A percentile compares a stretch with the other conserved stretches of the same genome.
phyloP scores from a whole-genome alignment of 1,140 invertebrate species.

The Drosophila dunni region DNA sequence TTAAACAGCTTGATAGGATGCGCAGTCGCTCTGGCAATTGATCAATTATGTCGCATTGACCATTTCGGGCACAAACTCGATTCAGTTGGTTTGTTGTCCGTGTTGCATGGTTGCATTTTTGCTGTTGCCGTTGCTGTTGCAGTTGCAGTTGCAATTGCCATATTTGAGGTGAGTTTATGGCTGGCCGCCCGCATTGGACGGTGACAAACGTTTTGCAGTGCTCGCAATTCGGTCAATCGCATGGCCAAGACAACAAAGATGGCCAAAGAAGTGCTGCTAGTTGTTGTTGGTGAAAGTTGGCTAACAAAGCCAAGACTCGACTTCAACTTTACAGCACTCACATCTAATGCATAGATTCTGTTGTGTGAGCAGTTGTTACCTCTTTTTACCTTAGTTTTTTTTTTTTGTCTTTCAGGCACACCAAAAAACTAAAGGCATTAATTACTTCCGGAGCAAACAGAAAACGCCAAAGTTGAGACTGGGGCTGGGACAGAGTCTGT shows the following conservation, averaged over 20 bases:
- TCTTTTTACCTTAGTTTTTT: neutral
- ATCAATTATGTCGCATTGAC: slow-evolving; percentile 77
- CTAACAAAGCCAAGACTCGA: slow-evolving; percentile 5
- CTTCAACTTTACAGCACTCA: slow-evolving; percentile 23
- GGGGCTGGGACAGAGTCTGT: slow-evolving; percentile 1
- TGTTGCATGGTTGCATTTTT: too few relatives aligned
- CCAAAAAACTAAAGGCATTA: slow-evolving; percentile 68
- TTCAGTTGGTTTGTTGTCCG: neutral
- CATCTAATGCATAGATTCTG: slow-evolving; percentile 71
- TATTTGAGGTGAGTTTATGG: slow-evolving; percentile 35
- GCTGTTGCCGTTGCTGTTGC: slow-evolving; percentile 6
- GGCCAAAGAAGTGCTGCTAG: slow-evolving; percentile 22
- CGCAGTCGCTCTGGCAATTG: slow-evolving; percentile 53
- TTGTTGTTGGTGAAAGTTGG: slow-evolving; percentile 41
- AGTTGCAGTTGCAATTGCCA: slow-evolving; percentile 33
- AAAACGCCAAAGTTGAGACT: slow-evolving; percentile 50
- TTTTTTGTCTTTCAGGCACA: slow-evolving; percentile 34
- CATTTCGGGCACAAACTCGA: slow-evolving; percentile 25
- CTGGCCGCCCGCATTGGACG: slow-evolving; percentile 45
- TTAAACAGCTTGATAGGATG: slow-evolving; percentile 52
- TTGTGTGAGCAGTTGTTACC: slow-evolving; percentile 40
- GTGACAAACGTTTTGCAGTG: slow-evolving; percentile 43
- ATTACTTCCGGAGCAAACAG: slow-evolving; percentile 76
- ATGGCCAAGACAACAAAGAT: slow-evolving; percentile 25
- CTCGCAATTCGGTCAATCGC: slow-evolving; percentile 52